phyloP scores from a whole-genome alignment of 2,888 invertebrate species.

The Leptinotarsa tumamoca region DNA sequence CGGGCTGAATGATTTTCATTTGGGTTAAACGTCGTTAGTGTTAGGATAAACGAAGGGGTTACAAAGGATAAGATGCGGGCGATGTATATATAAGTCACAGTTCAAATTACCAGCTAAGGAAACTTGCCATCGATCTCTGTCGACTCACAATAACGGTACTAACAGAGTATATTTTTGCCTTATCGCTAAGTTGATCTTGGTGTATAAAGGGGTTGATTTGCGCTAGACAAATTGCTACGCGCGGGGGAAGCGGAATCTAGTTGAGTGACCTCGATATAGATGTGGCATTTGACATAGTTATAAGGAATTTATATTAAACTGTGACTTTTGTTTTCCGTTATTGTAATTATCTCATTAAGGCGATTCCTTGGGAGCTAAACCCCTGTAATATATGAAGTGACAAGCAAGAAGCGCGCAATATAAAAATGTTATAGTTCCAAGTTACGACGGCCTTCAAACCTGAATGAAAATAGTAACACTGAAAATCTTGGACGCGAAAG shows the following conservation, averaged over 20 bases:
- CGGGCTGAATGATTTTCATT: not conserved
- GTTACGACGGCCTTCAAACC: too few species aligned
- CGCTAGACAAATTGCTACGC: not conserved
- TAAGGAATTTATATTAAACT: not conserved
- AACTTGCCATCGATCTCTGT: conserved; percentile 15
- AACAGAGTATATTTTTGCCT: conserved; percentile 1
- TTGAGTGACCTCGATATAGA: not conserved
- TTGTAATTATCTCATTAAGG: too few species aligned
- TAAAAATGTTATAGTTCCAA: too few species aligned
- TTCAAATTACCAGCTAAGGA: not conserved
- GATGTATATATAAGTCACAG: not conserved
- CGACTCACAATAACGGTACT: not conserved
- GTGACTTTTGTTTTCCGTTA: too few species aligned
- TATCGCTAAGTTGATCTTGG: not conserved
- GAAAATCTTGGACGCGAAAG: too few species aligned
- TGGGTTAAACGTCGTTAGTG: not conserved
- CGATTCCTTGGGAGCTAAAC: too few species aligned
- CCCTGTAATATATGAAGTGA: too few species aligned
- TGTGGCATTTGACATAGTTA: not conserved
- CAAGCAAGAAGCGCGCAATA: too few species aligned
- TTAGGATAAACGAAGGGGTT: not conserved
- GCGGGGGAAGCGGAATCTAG: not conserved
- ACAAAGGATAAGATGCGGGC: not conserved
- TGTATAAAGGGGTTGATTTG: not conserved
- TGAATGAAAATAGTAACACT: too few species aligned